Evolutionary conservation across 2,888 invertebrate species (phyloP), one percentile per base, ranked within the genome.

Genomic region (Platycnemis pennipes): DNA sequence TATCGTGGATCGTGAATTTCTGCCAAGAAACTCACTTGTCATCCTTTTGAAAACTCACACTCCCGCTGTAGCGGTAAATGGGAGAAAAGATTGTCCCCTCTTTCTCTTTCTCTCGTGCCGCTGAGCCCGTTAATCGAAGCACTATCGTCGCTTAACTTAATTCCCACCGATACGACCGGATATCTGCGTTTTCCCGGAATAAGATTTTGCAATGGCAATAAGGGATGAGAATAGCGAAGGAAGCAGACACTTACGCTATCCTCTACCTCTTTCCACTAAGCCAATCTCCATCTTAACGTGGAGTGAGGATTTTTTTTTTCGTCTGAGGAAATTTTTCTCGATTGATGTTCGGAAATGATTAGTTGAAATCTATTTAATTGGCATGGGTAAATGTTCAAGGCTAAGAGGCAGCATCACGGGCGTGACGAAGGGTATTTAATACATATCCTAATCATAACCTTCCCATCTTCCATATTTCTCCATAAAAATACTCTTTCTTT

Each of bases 1-100:
- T 91, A 69, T 91, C 44, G 91, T 44, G 26, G 91, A 53, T n/a
- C 63, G 22, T 26, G 91, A 63, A 91, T 63, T 91, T 91, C 63
- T 53, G 22, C 44, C 26, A 42, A 16, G 69, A 89, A 91, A 91
- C n/a, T 42, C 56, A 44, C 91, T 91, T 63, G 91, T 91, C 91
- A 91, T 91, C 53, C 63, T 45, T 26, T 44, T 69, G 7, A 13
- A 63, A 91, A 44, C 42, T 42, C 88, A 31, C 88, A 26, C 49
- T 53, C 88, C 22, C 26, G 53, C 53, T 44, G 88, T 77, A 89
- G 88, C 49, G 63, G 56, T 91, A 77, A 77, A 77, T 37, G 77
- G 37, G 77, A n/a, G n/a, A n/a, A 77, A 77, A 77, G 91, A 42
- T 63, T 56, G 44, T 91, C 44, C 46, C 45, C 87, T 45, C 87